Evolutionary conservation across 2,888 invertebrate species (phyloP), one percentile per base, ranked within the genome.

Genomic region (Hyles lineata): DNA sequence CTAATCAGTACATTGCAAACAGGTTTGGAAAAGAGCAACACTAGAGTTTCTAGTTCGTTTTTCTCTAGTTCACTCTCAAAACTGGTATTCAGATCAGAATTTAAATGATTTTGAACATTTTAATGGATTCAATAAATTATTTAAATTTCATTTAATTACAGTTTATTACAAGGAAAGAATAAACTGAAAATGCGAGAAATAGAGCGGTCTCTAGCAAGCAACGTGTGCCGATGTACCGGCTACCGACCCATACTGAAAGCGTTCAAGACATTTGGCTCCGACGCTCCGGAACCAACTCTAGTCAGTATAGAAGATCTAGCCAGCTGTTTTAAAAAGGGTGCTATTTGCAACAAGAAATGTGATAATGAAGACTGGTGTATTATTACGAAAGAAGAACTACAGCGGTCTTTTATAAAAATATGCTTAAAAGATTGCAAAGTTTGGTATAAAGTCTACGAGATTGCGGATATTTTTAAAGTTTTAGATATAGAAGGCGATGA

Each of bases 201-300:
- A 8, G 97, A 97, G 85, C 95, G 96, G 76, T 95, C 96, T 0
- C 96, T 97, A 78, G 96, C 96, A n/a, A 96, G 97, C 58, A 97
- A 97, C 78, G 94, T 97, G 61, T 97, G 97, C 78, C 93, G 97
- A 58, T 97, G 97, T 81, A 97, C 97, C 1, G 96, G 96, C 0
- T 96, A 96, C 80, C 89, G 96, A 69, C 95, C 96, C 0, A 96
- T 96, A 62, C 75, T 95, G 3, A 95, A 96, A 74, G 96, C 96
- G 1, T 96, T 96, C 83, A 96, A 96, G 80, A 95, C 95, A 0
- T 92, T 96, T 70, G 95, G 95, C 5, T 89, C 81, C 70, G 95
- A 95, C 78, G 90, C 92, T 3, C 85, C 87, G 0, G 80, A 84
- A 71, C 74, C 78, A 0, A 72, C 77, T 17, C 60, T 90, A 3